Evolutionary conservation across 92 coral and sea anemone species (phyloP).

Genomic region (Epizoanthus ramosus): DNA sequence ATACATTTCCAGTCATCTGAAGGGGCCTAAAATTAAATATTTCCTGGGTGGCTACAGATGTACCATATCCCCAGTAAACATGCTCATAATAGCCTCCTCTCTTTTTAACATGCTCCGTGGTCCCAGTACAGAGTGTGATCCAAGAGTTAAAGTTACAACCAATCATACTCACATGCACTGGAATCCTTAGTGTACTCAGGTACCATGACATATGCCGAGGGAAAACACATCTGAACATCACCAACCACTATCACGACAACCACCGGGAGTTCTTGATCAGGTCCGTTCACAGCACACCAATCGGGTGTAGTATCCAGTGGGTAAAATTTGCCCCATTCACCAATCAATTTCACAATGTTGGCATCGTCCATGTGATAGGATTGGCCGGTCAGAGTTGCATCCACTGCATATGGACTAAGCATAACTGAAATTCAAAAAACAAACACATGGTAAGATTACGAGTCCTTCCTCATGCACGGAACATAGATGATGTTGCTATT

Average conservation of each 20-base stretch:
- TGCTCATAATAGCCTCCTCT: no score
- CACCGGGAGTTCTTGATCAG: slow-evolving; percentile 77
- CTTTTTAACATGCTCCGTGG: no score
- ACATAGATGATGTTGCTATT: no score
- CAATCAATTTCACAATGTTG: slow-evolving; percentile 73
- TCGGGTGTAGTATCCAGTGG: slow-evolving; percentile 83
- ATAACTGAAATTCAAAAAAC: slow-evolving; percentile 44
- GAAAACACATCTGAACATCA: slow-evolving; percentile 86
- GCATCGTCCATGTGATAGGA: slow-evolving; percentile 76
- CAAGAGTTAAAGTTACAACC: neutral
- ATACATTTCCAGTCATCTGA: no score
- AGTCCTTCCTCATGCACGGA: no score
- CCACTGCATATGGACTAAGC: slow-evolving; percentile 87
- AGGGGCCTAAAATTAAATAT: no score
- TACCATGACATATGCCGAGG: slow-evolving; percentile 84
- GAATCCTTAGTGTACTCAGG: slow-evolving; percentile 44
- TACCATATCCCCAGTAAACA: no score
- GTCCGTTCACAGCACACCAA: slow-evolving; percentile 69
- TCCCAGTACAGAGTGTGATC: no score
- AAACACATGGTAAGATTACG: neutral
- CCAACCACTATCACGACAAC: slow-evolving; percentile 83
- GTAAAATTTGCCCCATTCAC: slow-evolving; percentile 92
- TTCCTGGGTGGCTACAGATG: no score
- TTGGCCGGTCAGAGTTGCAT: slow-evolving; percentile 88
- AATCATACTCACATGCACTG: slow-evolving; percentile 25